Evolutionary conservation across 2,113 vertebrate species (phyloP), one percentile per base, ranked within the genome.

Genomic region (Coptodon rendalli): DNA sequence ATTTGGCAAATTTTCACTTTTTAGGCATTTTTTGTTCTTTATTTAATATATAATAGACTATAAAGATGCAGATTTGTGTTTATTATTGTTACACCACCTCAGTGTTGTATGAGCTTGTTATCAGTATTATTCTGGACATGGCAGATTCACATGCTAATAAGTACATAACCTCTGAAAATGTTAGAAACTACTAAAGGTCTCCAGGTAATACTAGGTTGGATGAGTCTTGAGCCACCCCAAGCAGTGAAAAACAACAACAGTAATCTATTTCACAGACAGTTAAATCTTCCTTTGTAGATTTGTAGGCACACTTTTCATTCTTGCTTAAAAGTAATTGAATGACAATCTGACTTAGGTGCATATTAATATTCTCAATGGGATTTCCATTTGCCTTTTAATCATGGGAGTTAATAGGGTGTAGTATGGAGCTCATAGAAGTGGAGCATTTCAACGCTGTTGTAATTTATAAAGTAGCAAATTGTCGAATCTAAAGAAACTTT

Each of bases 381-480:
- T 84, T 89, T 85, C 59, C 82, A 92, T 91, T 94, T 93, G 76
- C 89, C 63, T 87, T 92, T 84, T 91, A 87, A 93, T 93, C 53
- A 63, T 87, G 63, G 34, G 80, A 93, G 83, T 89, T 91, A 90
- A 93, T 90, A 86, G 83, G 85, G 56, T 90, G 87, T 89, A 53
- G 79, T 86, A 89, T 82, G 68, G 82, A 45, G 29, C 50, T 84
- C 61, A 36, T 9, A 4, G 63, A 86, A 81, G 61, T 84, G 87
- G 61, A 29, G 29, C 83, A 83, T 83, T 92, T 90, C 38, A 36
- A 86, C 13, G 34, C 66, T 83, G 78, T 56, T 86, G 48, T 61
- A 68, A 82, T 93, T 89, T 82, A 85, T 68, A 83, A 61, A 83
- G 63, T 63, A 50, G 36, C 22, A 34, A 81, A 83, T 83, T 76